Percentiles rank a stretch among this genome's conserved stretches.
phyloP scores from a whole-genome alignment of 2,113 vertebrate genomes.

The Cacatua alba region DNA sequence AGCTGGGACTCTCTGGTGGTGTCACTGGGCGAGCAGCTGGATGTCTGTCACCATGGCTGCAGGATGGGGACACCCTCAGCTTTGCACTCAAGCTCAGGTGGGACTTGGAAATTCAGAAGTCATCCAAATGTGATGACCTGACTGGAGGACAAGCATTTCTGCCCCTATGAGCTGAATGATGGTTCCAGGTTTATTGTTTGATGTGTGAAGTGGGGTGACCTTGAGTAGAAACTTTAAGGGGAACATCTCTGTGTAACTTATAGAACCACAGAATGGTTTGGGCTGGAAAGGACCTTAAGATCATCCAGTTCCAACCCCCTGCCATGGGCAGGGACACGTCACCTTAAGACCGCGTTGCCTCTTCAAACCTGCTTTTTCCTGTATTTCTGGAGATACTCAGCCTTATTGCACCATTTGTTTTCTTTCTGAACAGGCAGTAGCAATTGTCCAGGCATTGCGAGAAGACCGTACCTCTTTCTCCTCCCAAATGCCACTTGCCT shows the following conservation, averaged over 20 bases:
- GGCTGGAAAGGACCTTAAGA: neutral
- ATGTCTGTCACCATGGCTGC: neutral
- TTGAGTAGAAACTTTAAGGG: neutral
- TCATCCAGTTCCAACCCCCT: neutral
- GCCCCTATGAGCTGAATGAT: neutral
- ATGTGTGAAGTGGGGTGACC: neutral
- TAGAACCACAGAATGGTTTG: neutral
- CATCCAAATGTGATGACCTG: fast-evolving
- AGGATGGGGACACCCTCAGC: neutral
- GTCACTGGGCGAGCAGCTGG: fast-evolving
- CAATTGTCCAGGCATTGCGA: neutral
- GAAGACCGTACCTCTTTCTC: neutral
- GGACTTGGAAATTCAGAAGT: neutral
- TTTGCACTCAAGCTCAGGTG: neutral
- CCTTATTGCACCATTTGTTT: neutral
- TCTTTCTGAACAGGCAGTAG: neutral
- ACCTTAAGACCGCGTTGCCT: neutral
- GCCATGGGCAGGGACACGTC: neutral
- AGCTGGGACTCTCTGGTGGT: neutral
- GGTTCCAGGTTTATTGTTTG: neutral
- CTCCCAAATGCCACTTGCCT: neutral
- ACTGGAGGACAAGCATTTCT: neutral
- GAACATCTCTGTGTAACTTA: neutral
- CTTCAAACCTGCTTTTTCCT: neutral
- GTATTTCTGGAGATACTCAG: neutral